phyloP scores from a whole-genome alignment of 1,140 invertebrate genomes.

The Pemphigus obesinymphae region DNA sequence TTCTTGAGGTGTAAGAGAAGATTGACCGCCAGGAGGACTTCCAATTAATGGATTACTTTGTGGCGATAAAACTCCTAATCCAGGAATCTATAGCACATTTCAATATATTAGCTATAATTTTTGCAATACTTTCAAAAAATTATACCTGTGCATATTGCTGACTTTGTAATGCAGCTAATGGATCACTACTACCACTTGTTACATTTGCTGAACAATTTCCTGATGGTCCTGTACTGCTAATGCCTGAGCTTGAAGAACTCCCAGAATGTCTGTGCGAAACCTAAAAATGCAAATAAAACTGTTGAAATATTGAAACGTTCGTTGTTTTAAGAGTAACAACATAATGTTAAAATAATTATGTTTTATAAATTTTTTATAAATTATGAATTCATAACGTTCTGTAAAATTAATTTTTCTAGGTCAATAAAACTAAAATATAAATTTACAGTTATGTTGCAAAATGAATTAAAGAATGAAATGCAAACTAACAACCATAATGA shows the following conservation, averaged over 20 bases:
- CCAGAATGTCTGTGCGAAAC: constrained; percentile 35
- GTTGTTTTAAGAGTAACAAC: not conserved
- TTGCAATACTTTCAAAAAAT: not conserved
- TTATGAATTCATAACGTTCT: not conserved
- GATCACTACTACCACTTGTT: not conserved
- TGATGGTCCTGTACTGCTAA: constrained; percentile 33
- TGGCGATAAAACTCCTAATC: constrained; percentile 9
- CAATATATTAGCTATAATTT: not conserved
- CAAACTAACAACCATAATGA: not conserved
- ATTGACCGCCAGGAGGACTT: constrained; percentile 45
- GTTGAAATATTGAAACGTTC: constrained; percentile 19
- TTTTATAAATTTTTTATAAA: not conserved
- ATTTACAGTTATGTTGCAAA: not conserved
- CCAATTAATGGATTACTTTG: constrained; percentile 20
- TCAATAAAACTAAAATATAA: not conserved
- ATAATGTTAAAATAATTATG: not conserved
- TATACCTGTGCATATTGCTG: constrained; percentile 32
- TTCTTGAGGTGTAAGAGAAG: constrained; percentile 57
- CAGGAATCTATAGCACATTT: constrained; percentile 14
- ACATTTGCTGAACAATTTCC: constrained; percentile 22
- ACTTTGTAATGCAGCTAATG: constrained; percentile 25
- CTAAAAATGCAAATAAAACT: not conserved
- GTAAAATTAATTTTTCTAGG: not conserved
- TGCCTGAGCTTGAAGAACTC: constrained; percentile 24
- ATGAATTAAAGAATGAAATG: not conserved